Conservation (phyloP, 2,797 vertebrate species). For the Helostoma temminkii region DNA sequence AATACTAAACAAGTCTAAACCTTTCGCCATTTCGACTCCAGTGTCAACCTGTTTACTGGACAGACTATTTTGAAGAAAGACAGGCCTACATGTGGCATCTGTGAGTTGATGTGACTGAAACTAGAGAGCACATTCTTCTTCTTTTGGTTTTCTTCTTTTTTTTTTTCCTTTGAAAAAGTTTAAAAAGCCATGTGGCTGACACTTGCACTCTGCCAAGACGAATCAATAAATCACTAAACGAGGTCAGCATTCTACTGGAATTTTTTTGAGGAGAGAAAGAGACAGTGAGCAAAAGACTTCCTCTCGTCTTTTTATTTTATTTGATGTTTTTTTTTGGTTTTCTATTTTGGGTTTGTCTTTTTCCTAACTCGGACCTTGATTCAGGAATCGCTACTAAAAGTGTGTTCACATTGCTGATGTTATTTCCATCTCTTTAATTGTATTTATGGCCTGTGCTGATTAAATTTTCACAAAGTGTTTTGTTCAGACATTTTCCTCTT, state of each 20-base stretch:
- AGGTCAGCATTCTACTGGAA: conserved; percentile 65
- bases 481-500: conserved; percentile 76
- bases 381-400: conserved; percentile 66
- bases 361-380: conserved; percentile 53
- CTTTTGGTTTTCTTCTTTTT: conserved; percentile 61
- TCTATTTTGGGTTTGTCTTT: conserved; percentile 48
- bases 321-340: too few relatives aligned
- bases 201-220: conserved; percentile 80
- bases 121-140: conserved; percentile 54
- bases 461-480: conserved; percentile 66
- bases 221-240: conserved; percentile 78
- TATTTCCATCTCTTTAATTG: conserved; percentile 73
- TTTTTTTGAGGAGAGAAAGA: conserved; percentile 44
- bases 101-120: conserved; percentile 42
- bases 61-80: conserved; percentile 55
- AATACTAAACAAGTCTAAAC: conserved; percentile 50
- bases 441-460: conserved; percentile 80
- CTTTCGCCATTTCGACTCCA: conserved; percentile 74
- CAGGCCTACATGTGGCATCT: conserved; percentile 29
- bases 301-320: conserved; percentile 31
- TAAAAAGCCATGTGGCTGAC: conserved; percentile 79
- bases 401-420: conserved; percentile 67
- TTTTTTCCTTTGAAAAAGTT: conserved; percentile 39
- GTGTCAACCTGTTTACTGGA: conserved; percentile 71
- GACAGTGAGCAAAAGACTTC: conserved; percentile 60